A percentile compares a stretch with the other conserved stretches of the same genome.
Conservation (phyloP, 2,888 invertebrate genomes). For the Ophraella communa region DNA sequence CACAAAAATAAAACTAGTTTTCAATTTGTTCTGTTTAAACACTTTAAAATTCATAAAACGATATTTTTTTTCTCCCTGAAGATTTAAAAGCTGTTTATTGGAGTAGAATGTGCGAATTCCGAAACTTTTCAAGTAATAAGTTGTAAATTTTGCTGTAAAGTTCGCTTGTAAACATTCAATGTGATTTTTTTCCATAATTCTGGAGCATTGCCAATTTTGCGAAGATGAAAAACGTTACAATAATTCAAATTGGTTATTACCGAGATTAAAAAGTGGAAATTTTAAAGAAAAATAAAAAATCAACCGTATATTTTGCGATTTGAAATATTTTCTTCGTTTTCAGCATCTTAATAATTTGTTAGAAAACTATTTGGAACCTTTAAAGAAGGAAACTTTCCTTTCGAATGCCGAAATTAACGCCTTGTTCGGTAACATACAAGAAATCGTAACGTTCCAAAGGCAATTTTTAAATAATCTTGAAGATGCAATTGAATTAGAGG, state of each 20-base stretch:
- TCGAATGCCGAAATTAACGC: conserved; percentile 95
- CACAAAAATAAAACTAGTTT: neutral
- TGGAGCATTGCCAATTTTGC: neutral
- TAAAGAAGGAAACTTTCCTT: conserved; percentile 95
- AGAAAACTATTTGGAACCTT: conserved; percentile 95
- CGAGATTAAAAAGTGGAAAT: neutral
- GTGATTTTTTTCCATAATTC: neutral
- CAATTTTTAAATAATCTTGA: conserved; percentile 94
- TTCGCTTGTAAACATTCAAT: neutral
- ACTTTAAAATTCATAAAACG: too few species aligned
- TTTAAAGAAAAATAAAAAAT: too few species aligned
- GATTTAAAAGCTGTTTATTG: conserved; percentile 6
- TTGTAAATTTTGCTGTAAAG: neutral
- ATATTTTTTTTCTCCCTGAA: too few species aligned
- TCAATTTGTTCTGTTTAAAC: too few species aligned
- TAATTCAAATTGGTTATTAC: neutral
- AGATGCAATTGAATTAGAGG: conserved; percentile 87
- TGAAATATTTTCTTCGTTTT: conserved; percentile 56
- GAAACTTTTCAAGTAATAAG: neutral
- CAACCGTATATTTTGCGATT: too few species aligned
- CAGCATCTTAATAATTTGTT: conserved; percentile 94
- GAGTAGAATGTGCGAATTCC: conserved; percentile 1
- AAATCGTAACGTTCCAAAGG: conserved; percentile 96
- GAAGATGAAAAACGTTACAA: neutral
- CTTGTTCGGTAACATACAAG: conserved; percentile 96